Conservation (phyloP, 2,113 vertebrate genomes). For the Centropristis striata region DNA sequence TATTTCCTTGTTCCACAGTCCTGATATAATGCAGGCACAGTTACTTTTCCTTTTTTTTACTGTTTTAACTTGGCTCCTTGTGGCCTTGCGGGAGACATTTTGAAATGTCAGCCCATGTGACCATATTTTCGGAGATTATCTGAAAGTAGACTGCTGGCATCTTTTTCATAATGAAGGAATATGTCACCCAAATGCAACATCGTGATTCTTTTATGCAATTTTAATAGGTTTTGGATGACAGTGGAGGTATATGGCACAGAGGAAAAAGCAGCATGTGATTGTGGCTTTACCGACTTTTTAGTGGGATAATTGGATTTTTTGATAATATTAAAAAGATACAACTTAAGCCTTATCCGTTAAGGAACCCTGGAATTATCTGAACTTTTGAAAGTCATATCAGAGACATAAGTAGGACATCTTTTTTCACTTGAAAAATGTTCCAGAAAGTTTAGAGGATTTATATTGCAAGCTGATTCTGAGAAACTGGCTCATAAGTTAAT, state of each 20-base stretch:
- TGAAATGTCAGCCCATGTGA: constrained; percentile 37
- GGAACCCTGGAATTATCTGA: neutral
- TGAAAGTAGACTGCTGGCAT: constrained; percentile 13
- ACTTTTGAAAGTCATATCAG: neutral
- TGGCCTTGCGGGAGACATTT: constrained; percentile 11
- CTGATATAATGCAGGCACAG: neutral
- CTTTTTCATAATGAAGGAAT: constrained; percentile 19
- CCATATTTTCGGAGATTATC: constrained; percentile 36
- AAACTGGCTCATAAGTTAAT: constrained; percentile 15
- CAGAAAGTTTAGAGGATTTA: constrained; percentile 12
- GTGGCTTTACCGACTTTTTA: neutral
- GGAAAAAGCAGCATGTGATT: neutral
- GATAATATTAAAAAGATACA: neutral
- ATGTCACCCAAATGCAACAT: constrained; percentile 17
- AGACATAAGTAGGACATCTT: constrained; percentile 1
- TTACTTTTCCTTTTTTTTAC: neutral
- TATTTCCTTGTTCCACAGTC: too few relatives aligned
- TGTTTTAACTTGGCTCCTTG: neutral
- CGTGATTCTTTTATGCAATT: constrained; percentile 2
- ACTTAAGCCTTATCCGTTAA: neutral
- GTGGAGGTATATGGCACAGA: neutral
- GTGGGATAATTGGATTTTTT: neutral
- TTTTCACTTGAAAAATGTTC: neutral
- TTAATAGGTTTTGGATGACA: constrained; percentile 13
- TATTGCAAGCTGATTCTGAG: constrained; percentile 6